Evolutionary conservation across 2,797 vertebrate species (phyloP), one percentile per base, ranked within the genome.

Genomic region (Tenualosa ilisha): DNA sequence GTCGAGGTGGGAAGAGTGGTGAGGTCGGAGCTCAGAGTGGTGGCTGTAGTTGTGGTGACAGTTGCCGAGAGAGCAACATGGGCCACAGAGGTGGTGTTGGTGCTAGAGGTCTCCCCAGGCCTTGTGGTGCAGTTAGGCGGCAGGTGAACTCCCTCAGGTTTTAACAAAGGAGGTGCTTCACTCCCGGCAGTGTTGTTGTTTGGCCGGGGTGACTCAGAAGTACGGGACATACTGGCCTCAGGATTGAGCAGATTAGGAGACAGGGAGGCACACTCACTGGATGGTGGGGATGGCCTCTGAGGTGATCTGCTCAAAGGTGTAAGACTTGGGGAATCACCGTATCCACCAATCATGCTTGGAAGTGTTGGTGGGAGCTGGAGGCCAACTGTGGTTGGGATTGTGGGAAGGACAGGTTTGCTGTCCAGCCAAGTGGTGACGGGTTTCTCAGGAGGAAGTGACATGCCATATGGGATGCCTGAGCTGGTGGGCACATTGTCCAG

Each of bases 401-500:
- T 98, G 1, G 98, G 94, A 88, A 99, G 90, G 86, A 98, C 96
- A 0, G 98, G 98, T 90, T 99, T 99, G 93, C 97, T 99, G 94
- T 99, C 98, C 61, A 99, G 95, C 98, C 98, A 99, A 0, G 98
- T 99, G 85, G 98, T 98, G 82, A 99, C 98, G 0, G 98, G 98
- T 91, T 99, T 99, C 91, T 99, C 98, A 0, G 98, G 98, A 17
- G 98, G 98, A 91, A 99, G 94, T 0, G 98, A 99, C 98, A 99
- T 99, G 82, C 98, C 98, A 0, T 99, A 99, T 0, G 98, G 98
- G 87, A 99, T 99, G 90, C 98, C 98, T 84, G 98, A 98, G 94
- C 96, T 99, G 86, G 98, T 99, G 93, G 98, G 98, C 86, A 99
- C 98, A 0, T 98, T 99, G 93, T 99, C 98, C 92, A 99, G 97